Base-by-base conservation (phyloP, 2,113 vertebrate species). In the Peromyscus polionotus region DNA sequence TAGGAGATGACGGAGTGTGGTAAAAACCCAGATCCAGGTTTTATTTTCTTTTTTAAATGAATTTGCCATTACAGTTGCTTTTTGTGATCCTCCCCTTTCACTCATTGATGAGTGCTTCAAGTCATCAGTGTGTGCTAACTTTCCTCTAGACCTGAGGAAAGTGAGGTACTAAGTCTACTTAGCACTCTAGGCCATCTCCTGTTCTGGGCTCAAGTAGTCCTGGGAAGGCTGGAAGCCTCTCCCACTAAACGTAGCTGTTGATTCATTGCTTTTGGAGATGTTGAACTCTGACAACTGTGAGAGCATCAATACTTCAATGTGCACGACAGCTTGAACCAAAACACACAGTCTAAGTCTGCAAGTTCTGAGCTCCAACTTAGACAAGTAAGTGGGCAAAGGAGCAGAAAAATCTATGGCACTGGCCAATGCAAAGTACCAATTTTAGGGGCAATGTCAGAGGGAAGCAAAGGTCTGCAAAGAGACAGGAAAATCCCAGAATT, bases 401-500 rank as follows among this genome's bases (percentile, higher is more conserved):
- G 33, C 79, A 81, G 28, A 48, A 81, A 17, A 48, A 13, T 5
- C 91, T 11, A 3, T 36, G 20, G 39, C 9, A 54, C 22, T n/a
- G 33, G 39, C 39, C 13, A n/a, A 61, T 6, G 9, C n/a, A 22
- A 76, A 96, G 57, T 1, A 73, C 45, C 54, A 92, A 73, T 48
- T 88, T 90, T 36, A 86, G 86, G 13, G 1, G 42, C 57, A 83
- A n/a, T 33, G 19, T 5, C 13, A 48, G 63, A 12, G 51, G 13
- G n/a, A 92, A 83, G 77, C 72, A 51, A 89, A 93, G 9, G 63
- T 76, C 33, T 87, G 24, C 63, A 95, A 77, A 61, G 84, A 24
- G 75, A 59, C 31, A 13, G 48, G 22, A 73, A 67, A 77, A 20
- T 14, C 11, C 48, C 54, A 19, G 4, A 20, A 36, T 75, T 42